Base-by-base conservation (phyloP, 2,113 vertebrate species). In the Leptobrachium ailaonicum region DNA sequence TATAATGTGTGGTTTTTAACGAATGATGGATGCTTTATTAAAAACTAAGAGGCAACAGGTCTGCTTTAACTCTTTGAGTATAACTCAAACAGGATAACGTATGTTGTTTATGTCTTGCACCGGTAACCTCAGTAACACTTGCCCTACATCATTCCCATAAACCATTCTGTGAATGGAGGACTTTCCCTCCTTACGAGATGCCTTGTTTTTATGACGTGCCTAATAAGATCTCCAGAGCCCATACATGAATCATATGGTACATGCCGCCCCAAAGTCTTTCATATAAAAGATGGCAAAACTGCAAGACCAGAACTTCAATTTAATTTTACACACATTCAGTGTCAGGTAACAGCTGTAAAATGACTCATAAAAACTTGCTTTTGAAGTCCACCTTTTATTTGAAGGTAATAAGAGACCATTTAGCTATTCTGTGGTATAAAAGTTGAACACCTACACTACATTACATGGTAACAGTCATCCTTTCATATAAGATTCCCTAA, bases 301-400 rank as follows among this genome's bases (percentile, higher is more conserved):
- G 60, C n/a, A 58, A 44, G 7, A n/a, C 50, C 20, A 58, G 11
- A 79, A 41, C 40, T 44, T 43, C 56, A 66, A 58, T 68, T 56
- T 67, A n/a, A 79, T 45, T 64, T 11, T 41, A 44, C 41, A 54
- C 40, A 45, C 50, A 58, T 73, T 73, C 4, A 58, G 63, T 73
- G 63, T 67, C 41, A 67, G 7, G 43, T 73, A 73, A 67, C 71
- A 40, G 62, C 41, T 2, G 10, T 80, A 56, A 73, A 79, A 13
- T 45, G 62, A 20, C 47, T 66, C 47, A 56, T 79, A 79, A 63
- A 56, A 70, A 45, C 5, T 2, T 44, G 14, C 70, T 56, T 79
- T 66, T 73, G 41, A 73, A 73, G 62, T 72, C 12, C 58, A 71
- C 41, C 32, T 42, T 78, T 79, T 79, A 72, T 72, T 72, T 64